Evolutionary conservation across 2,797 vertebrate genomes (phyloP).

Genomic region (Rhincodon typus): DNA sequence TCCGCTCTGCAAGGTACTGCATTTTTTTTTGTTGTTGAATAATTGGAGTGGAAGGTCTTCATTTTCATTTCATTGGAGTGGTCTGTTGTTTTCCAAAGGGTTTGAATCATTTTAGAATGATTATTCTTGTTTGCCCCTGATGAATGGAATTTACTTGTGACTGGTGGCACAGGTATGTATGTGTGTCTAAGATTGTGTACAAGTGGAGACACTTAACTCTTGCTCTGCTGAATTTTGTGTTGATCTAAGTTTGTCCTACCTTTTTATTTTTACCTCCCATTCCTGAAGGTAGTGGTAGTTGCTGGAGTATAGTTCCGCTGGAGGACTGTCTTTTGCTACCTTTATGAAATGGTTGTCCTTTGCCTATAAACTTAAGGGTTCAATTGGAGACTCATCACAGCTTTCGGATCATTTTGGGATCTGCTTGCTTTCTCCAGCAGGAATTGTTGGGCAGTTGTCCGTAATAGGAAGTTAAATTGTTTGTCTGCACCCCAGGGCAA

Average conservation of each 20-base stretch:
- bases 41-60: conserved; percentile 31
- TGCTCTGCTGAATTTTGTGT: not conserved
- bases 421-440: not conserved
- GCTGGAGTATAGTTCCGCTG: not conserved
- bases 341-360: not conserved
- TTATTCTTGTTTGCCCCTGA: not conserved
- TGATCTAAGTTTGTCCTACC: not conserved
- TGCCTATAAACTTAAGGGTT: not conserved
- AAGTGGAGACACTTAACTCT: not conserved
- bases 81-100: not conserved
- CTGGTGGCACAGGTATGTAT: not conserved
- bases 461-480: not conserved
- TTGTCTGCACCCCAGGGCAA: not conserved
- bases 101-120: not conserved
- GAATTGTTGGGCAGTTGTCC: not conserved
- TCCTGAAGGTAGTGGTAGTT: not conserved
- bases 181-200: not conserved
- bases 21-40: conserved; percentile 23
- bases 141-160: not conserved
- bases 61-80: not conserved
- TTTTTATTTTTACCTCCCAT: not conserved
- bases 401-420: not conserved
- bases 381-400: not conserved
- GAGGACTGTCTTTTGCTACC: not conserved
- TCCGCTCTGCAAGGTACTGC: conserved; percentile 74